phyloP scores from a whole-genome alignment of 1,140 invertebrate genomes.

The Sycophaga agraensis region DNA sequence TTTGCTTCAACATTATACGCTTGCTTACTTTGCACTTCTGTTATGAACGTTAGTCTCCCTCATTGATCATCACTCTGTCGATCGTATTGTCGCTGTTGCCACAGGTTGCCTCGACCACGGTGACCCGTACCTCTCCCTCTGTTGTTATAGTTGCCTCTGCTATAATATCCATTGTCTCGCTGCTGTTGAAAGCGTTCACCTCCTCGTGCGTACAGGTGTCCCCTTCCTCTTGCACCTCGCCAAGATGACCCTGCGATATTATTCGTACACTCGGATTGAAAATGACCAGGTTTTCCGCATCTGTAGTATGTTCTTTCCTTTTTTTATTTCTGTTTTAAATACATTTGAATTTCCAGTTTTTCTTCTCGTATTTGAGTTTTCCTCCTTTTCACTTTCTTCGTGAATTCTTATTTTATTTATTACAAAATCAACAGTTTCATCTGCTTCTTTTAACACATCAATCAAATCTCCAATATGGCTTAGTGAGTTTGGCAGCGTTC shows the following conservation, averaged over 20 bases:
- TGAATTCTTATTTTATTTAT: no score
- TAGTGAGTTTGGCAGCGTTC: conserved; percentile 6
- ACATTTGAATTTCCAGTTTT: background rate
- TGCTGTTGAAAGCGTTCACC: background rate
- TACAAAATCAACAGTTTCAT: no score
- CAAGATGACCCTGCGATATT: background rate
- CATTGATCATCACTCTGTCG: background rate
- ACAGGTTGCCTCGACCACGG: background rate
- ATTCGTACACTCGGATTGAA: background rate
- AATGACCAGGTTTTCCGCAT: background rate
- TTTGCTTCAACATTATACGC: conserved; percentile 7
- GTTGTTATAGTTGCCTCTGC: no score
- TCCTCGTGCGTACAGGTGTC: background rate
- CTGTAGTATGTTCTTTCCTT: background rate
- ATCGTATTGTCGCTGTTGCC: no score
- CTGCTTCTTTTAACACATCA: no score
- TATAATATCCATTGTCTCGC: background rate
- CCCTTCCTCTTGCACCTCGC: background rate
- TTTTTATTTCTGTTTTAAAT: conserved; percentile 4
- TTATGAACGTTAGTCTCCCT: background rate
- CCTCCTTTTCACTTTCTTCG: background rate
- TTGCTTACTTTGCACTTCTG: background rate
- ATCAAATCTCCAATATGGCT: conserved; percentile 14
- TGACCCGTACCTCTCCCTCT: background rate
- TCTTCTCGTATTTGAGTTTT: background rate